Evolutionary conservation across 1,140 invertebrate species (phyloP).

Genomic region (Macrobrachium rosenbergii): DNA sequence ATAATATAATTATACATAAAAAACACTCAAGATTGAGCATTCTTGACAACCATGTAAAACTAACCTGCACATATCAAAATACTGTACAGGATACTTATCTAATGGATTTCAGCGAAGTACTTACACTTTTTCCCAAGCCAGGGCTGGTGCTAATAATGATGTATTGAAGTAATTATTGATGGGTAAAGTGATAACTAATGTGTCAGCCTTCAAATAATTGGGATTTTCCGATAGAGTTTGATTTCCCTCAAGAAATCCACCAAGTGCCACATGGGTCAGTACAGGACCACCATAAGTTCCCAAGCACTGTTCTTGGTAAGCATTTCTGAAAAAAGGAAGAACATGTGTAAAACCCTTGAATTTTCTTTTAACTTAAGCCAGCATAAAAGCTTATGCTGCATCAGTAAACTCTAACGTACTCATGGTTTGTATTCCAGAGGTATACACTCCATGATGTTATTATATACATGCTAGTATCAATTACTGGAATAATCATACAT

Average conservation of each 20-base stretch:
- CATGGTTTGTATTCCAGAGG: background rate
- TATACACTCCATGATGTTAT: background rate
- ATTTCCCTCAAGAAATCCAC: constrained; percentile 83
- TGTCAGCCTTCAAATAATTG: constrained; percentile 83
- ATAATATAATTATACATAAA: too few relatives aligned
- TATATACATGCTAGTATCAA: too few relatives aligned
- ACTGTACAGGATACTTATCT: background rate
- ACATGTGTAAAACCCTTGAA: background rate
- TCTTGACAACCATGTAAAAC: too few relatives aligned
- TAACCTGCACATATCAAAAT: background rate
- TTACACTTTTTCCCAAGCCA: constrained; percentile 90
- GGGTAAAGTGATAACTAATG: constrained; percentile 92
- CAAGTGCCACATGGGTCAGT: constrained; percentile 90
- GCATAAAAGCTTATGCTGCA: too few relatives aligned
- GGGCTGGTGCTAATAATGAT: constrained; percentile 77
- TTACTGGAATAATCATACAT: too few relatives aligned
- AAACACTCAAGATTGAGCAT: too few relatives aligned
- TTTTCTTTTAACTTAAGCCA: too few relatives aligned
- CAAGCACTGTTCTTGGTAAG: constrained; percentile 76
- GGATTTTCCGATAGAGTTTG: constrained; percentile 66
- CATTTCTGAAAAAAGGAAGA: constrained; percentile 58
- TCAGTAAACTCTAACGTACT: too few relatives aligned
- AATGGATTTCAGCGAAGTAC: constrained; percentile 38
- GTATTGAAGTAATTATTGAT: constrained; percentile 90
- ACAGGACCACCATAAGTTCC: constrained; percentile 90